These are phyloP conservation scores for Caerostris darwini DNA, from an alignment of 1,140 invertebrate species.

Conservation along the genomic window DNA sequence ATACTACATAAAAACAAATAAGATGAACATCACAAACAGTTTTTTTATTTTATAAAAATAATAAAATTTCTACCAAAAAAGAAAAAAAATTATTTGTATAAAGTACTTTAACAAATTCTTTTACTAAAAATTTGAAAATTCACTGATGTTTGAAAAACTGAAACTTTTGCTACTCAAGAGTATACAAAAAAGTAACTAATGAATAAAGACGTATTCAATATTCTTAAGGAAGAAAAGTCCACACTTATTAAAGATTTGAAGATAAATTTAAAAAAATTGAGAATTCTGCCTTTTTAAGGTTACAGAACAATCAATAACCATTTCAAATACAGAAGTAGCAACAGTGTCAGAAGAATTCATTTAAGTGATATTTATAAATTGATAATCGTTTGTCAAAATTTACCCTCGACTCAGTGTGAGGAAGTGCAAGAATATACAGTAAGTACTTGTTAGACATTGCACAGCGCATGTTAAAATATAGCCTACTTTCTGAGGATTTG, in stretches of 20 bases:
- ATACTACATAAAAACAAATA: too few relatives aligned
- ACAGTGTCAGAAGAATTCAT: not conserved
- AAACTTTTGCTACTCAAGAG: too few relatives aligned
- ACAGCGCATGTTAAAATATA: not conserved
- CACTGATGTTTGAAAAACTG: too few relatives aligned
- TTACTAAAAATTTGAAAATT: too few relatives aligned
- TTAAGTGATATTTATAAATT: slow-evolving; percentile 18
- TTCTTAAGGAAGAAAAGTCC: not conserved
- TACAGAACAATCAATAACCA: not conserved
- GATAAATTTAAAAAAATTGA: not conserved
- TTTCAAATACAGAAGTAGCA: not conserved
- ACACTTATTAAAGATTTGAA: not conserved
- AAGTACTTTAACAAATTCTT: too few relatives aligned
- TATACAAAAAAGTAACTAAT: too few relatives aligned
- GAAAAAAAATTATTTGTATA: too few relatives aligned
- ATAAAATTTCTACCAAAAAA: too few relatives aligned
- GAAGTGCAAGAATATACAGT: not conserved
- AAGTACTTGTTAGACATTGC: not conserved
- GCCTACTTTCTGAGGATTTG: not conserved
- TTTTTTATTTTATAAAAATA: too few relatives aligned
- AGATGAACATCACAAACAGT: too few relatives aligned
- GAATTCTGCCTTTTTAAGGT: not conserved
- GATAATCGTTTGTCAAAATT: slow-evolving; percentile 9
- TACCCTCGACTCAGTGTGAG: slow-evolving; percentile 11
- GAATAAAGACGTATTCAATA: too few relatives aligned